phyloP scores from a whole-genome alignment of 1,140 invertebrate species.

The Muscidifurax raptorellus region DNA sequence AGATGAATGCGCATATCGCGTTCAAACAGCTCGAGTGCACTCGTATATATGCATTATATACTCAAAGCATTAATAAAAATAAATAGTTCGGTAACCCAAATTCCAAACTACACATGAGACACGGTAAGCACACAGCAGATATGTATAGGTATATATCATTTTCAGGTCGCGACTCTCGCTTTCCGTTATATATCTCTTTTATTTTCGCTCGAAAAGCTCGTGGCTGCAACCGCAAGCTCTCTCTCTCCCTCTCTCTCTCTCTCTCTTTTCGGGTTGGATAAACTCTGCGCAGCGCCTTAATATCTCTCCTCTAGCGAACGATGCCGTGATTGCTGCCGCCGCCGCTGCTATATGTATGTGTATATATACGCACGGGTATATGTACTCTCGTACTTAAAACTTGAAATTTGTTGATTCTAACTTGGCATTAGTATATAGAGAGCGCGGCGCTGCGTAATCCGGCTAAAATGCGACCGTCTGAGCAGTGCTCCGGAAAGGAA shows the following conservation, averaged over 20 bases:
- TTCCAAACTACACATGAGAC: background rate
- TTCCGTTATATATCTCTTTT: background rate
- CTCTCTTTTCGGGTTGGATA: conserved; percentile 20
- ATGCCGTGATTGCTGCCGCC: conserved; percentile 2
- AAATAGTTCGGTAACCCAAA: background rate
- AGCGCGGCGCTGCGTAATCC: conserved; percentile 24
- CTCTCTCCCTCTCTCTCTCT: too few species aligned
- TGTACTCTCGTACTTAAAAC: conserved; percentile 49
- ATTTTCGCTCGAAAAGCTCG: conserved; percentile 25
- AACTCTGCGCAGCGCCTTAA: conserved; percentile 28
- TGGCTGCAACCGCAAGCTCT: background rate
- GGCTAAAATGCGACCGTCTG: conserved; percentile 27
- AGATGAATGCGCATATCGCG: too few species aligned
- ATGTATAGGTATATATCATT: too few species aligned
- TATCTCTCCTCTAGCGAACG: conserved; percentile 26
- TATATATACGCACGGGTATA: background rate
- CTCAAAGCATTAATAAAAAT: background rate
- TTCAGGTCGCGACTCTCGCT: background rate
- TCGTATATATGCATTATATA: too few species aligned
- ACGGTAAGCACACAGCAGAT: background rate
- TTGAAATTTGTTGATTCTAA: conserved; percentile 54
- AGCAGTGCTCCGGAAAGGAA: background rate
- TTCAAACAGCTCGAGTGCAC: background rate
- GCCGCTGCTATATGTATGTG: background rate
- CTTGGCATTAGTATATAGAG: conserved; percentile 34